Base-by-base conservation (phyloP, 2,888 invertebrate genomes). In the Buathra laborator region DNA sequence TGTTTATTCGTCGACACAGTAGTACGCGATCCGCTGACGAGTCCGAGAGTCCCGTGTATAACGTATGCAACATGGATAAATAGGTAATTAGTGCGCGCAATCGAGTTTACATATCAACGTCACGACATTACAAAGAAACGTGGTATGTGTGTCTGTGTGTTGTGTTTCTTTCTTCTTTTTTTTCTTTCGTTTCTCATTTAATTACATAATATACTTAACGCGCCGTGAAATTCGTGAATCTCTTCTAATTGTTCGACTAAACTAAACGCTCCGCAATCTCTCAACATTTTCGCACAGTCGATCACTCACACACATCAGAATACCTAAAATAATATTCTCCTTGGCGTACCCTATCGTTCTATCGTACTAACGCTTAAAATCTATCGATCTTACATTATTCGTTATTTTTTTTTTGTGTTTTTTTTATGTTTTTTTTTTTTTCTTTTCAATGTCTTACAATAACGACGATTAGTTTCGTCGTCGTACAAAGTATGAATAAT, bases 41-140 rank as follows among this genome's bases (percentile, higher is more conserved):
- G 29, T 24, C 24, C 24, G 14, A 43, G 84, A 83, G 85, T 87
- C 85, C 77, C 88, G 84, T 79, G 84, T 82, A 67, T 87, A 81
- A 89, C 85, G 86, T 86, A 86, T 81, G 87, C 80, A 84, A 84
- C 86, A 84, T 78, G 70, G 67, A 81, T 86, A 79, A 86, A 56
- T 53, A 53, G 53, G 81, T 82, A 77, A 79, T 37, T 9, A 16
- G 71, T 70, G 89, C 86, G 89, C 87, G 89, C 87, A 89, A 83
- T 88, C 90, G 81, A 87, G 53, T 89, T 89, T 51, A 89, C 76
- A 84, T 84, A 87, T n/a, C 3, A 78, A 72, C 16, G 59, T 72
- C 46, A 46, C 46, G 66, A 82, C 77, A 64, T 67, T 59, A 44
- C 67, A 12, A 56, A 19, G 66, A 72, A 83, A 83, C 12, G 75